Evolutionary conservation across 2,113 vertebrate genomes (phyloP).

Genomic region (Columbina picui): DNA sequence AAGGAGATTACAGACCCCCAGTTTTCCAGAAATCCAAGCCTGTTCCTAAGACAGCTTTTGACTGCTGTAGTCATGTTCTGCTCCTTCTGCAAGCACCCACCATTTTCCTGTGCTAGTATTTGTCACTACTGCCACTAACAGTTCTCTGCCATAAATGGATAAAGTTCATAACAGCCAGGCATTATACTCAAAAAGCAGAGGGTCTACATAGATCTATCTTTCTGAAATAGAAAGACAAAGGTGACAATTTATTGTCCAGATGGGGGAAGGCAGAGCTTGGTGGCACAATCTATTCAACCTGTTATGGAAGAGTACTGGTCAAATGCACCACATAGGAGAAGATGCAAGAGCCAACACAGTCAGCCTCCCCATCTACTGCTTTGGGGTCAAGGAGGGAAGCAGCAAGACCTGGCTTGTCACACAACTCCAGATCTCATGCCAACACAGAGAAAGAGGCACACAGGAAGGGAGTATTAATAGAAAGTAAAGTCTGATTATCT

Average conservation of each 20-base stretch:
- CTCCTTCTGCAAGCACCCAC: background rate
- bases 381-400: background rate
- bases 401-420: background rate
- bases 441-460: background rate
- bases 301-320: background rate
- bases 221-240: background rate
- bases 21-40: background rate
- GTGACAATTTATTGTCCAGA: background rate
- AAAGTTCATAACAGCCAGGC: background rate
- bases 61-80: background rate
- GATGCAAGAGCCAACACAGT: background rate
- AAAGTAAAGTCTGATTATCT: background rate
- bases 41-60: background rate
- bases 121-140: background rate
- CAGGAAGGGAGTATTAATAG: background rate
- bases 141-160: background rate
- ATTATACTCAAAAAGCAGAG: background rate
- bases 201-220: background rate
- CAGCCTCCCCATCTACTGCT: background rate
- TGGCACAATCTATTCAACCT: background rate
- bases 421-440: background rate
- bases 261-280: background rate
- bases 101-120: background rate
- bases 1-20: background rate
- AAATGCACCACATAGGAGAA: background rate